Percentiles rank a stretch among this genome's conserved stretches.
phyloP scores from a whole-genome alignment of 2,888 invertebrate species.

The Tetheella fluctuosa region DNA sequence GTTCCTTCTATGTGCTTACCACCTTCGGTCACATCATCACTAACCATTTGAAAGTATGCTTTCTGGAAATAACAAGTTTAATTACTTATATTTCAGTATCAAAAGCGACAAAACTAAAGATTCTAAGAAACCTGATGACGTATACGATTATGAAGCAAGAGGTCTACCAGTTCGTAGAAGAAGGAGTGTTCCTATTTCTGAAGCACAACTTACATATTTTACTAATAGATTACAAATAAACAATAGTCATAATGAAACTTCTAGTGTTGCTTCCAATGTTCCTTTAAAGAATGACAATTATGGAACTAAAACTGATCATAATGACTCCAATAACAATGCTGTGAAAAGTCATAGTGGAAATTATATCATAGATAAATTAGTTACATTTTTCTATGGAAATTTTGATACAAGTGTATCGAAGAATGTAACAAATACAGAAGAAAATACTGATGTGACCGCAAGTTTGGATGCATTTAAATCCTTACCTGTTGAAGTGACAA shows the following conservation, averaged over 20 bases:
- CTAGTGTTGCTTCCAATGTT: not conserved
- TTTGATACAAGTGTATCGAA: not conserved
- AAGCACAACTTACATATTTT: not conserved
- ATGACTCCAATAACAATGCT: not conserved
- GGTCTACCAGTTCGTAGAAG: constrained; percentile 62
- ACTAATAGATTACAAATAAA: not conserved
- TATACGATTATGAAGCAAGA: constrained; percentile 62
- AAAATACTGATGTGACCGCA: not conserved
- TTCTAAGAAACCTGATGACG: constrained; percentile 37
- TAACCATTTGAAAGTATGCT: no score
- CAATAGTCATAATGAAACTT: not conserved
- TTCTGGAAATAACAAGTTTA: not conserved
- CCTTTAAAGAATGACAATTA: not conserved
- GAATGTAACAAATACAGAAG: not conserved
- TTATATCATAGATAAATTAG: not conserved
- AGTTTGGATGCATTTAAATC: not conserved
- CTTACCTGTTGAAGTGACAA: not conserved
- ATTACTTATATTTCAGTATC: not conserved
- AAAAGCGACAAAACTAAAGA: constrained; percentile 14
- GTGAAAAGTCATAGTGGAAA: not conserved
- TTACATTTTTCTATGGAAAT: not conserved
- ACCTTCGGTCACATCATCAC: no score
- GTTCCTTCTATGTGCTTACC: no score
- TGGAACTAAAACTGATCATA: not conserved
- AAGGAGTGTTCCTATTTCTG: constrained; percentile 32